Base-by-base conservation (phyloP, 2,113 vertebrate genomes). In the Penelope pileata region DNA sequence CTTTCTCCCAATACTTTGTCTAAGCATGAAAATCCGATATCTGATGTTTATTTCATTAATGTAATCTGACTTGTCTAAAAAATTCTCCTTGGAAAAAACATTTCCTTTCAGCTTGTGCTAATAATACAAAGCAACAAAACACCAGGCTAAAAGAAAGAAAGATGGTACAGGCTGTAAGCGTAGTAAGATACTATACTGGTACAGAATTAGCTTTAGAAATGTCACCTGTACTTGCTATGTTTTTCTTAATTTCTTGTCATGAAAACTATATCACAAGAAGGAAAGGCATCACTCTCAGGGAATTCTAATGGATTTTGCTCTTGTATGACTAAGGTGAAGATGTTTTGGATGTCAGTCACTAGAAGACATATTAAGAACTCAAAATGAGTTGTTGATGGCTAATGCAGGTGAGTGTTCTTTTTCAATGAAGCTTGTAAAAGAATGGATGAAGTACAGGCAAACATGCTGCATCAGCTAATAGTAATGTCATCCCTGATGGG, bases 21-120 rank as follows among this genome's bases (percentile, higher is more conserved):
- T 91, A 66, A 43, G 77, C 17, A 13, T 66, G 68, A 47, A 73
- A 93, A 88, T 80, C 21, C 19, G 67, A 34, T 80, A 40, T 80
- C 68, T 90, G 29, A 40, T 89, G 10, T 58, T 92, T 66, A 47
- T 83, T 83, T 95, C 58, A 27, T 80, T 75, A 74, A 92, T 47
- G 11, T 62, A 51, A 59, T 76, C 40, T 60, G 62, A 70, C 40
- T 90, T 47, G 56, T 53, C 64, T 76, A 77, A 60, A 67, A 90
- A 90, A 81, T 83, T 67, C 69, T 84, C 7, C 51, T 26, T 78
- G 42, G 50, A 30, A 56, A 43, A 79, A 45, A 4, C 21, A 38
- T 45, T 56, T 78, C 32, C 66, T 93, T 96, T 88, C 81, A 68
- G 43, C 27, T 93, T 67, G 58, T 87, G 48, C 68, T 82, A 72